Evolutionary conservation across 2,888 invertebrate genomes (phyloP), one percentile per base, ranked within the genome.

Genomic region (Siphlonurus alternatus): DNA sequence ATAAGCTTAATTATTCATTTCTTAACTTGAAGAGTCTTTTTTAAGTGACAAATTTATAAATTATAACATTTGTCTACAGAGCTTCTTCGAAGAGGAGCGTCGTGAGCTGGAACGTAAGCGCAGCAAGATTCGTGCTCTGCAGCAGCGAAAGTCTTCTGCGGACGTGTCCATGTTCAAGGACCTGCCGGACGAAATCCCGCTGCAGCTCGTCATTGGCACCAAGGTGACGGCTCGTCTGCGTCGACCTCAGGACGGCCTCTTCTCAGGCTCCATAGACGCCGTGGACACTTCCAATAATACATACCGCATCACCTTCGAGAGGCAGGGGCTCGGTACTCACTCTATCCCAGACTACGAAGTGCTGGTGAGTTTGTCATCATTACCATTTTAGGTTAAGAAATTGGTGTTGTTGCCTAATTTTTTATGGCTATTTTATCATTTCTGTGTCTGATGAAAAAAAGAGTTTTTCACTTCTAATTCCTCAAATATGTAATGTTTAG

Each of bases 281-380:
- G 90, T 97, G 23, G 96, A 98, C 73, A 93, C 95, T 2, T 87
- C 92, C 2, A 92, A 93, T 72, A 93, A 93, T 71, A 91, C 93
- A 7, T 98, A 98, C 75, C 82, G 97, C 71, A 91, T 98, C 69
- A 90, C 93, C 1, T 97, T 98, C 78, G 96, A 96, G 75, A 81
- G 94, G 63, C 85, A 86, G 59, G 94, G 93, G 59, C 79, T 97
- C 54, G 96, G 96, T 1, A 95, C 95, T 2, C 93, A 96, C 76
- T 93, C 95, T 63, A 91, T 97, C 67, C 94, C 94, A 23, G 97
- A 98, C 77, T 94, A 88, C 78, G 97, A 97, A 82, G 96, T 97
- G 67, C 79, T 95, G 70, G 79, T 78, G 72, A 71, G 72, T 70
- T 62, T n/a, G n/a, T n/a, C n/a, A n/a, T n/a, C n/a, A n/a, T 62